Evolutionary conservation across 1,140 invertebrate genomes (phyloP), one percentile per base, ranked within the genome.

Genomic region (Ceratitis capitata): DNA sequence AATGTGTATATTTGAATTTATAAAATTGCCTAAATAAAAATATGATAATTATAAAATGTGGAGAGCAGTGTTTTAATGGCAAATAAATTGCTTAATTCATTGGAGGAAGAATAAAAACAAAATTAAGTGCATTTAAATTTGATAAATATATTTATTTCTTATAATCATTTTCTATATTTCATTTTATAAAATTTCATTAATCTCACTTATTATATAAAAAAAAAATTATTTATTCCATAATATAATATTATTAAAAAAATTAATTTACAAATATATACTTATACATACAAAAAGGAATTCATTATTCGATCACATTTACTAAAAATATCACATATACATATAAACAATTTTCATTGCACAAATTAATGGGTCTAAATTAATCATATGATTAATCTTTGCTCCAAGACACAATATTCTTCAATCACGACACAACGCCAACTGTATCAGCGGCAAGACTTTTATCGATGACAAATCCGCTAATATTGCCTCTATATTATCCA

Each of bases 381-480:
- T 19, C 19, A 14, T 56, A 29, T 9, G n/a, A 64, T 61, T 45
- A 49, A 1, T 47, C 23, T 61, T 6, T 32, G 32, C 26, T 42
- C 23, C 16, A 23, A 74, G 12, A 64, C 12, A 9, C 84, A 83
- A 5, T 29, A 0, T 2, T n/a, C n/a, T n/a, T 74, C 35, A 92
- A 85, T 92, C 91, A 51, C 91, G 88, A 86, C 89, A 92, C 3
- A 96, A 91, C 32, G 94, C 94, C 86, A 96, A 91, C 90, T 97
- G 96, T 49, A 97, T 92, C 1, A 97, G 92, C 14, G 98, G 97
- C 90, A 98, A 95, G 0, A 98, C 96, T 88, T 96, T 95, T 32
- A 99, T 94, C 0, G 97, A 98, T 6, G 97, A 98, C 69, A 99
- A 92, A 91, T 98, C 98, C 7, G 97, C 97, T 39, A 98, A 91